phyloP scores from a whole-genome alignment of 1,140 invertebrate genomes.

The Leptestheria dahalacensis region DNA sequence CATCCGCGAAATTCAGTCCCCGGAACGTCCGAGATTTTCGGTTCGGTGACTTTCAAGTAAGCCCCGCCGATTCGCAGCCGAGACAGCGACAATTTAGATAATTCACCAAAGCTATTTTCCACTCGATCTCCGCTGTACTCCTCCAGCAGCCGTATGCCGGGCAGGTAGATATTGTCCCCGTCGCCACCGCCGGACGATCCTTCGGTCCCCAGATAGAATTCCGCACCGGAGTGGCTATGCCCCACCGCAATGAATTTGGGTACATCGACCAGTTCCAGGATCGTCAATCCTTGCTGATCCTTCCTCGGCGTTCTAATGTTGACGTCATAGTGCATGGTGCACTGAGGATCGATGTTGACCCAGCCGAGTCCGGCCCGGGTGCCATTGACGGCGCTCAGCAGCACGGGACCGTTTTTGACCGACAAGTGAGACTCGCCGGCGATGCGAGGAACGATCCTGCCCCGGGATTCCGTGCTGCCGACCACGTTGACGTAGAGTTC shows the following conservation, averaged over 20 bases:
- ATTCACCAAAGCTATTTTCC: conserved; percentile 42
- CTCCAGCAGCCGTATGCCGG: conserved; percentile 34
- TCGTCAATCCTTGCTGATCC: not conserved
- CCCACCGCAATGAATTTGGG: too few relatives aligned
- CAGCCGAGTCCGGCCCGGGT: conserved; percentile 55
- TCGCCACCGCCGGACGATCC: not conserved
- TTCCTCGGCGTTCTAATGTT: conserved; percentile 20
- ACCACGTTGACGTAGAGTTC: conserved; percentile 57
- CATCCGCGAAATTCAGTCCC: conserved; percentile 15
- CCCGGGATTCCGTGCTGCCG: conserved; percentile 43
- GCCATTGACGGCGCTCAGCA: conserved; percentile 29
- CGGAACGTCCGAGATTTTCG: not conserved
- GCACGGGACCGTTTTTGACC: conserved; percentile 30
- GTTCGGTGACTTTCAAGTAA: conserved; percentile 28
- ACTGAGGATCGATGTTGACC: conserved; percentile 62
- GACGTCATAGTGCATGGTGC: conserved; percentile 69
- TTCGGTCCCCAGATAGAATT: not conserved
- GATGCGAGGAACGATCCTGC: conserved; percentile 46
- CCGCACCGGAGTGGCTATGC: too few relatives aligned
- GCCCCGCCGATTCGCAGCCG: conserved; percentile 42
- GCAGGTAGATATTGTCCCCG: conserved; percentile 3
- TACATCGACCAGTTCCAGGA: not conserved
- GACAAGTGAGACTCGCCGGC: conserved; percentile 58
- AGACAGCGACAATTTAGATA: conserved; percentile 39
- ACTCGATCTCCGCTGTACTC: conserved; percentile 39